A percentile compares a stretch with the other conserved stretches of the same genome.
Conservation (phyloP, 1,140 invertebrate genomes). For the Tetramorium simillimum region DNA sequence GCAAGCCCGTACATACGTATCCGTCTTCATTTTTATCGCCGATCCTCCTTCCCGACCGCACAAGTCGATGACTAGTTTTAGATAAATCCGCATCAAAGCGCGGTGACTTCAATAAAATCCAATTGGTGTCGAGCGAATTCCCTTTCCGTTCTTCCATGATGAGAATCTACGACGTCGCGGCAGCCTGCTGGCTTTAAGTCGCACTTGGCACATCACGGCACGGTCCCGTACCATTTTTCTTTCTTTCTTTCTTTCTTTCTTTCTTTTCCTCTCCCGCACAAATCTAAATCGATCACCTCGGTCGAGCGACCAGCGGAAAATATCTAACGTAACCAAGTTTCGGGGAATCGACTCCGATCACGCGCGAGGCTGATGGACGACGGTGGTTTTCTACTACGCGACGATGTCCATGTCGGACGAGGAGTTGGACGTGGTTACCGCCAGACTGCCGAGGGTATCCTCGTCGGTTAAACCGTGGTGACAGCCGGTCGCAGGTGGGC, state of each 20-base stretch:
- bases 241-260: background rate
- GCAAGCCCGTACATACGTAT: background rate
- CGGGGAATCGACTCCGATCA: background rate
- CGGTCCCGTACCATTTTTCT: background rate
- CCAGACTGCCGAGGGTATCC: constrained; percentile 82
- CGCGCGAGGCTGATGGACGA: constrained; percentile 36
- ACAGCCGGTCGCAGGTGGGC: constrained; percentile 80
- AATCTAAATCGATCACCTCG: constrained; percentile 39
- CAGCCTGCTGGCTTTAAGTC: constrained; percentile 25
- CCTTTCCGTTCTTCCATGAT: constrained; percentile 12
- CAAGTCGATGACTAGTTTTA: constrained; percentile 41
- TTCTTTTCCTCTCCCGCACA: background rate
- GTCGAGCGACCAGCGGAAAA: background rate
- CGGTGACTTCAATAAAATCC: constrained; percentile 38
- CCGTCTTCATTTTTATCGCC: constrained; percentile 25
- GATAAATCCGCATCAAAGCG: constrained; percentile 27
- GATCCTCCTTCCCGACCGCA: background rate
- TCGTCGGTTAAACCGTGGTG: constrained; percentile 83
- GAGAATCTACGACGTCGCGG: constrained; percentile 25
- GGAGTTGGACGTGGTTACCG: constrained; percentile 82
- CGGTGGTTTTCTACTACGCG: constrained; percentile 78
- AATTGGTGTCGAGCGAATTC: constrained; percentile 47
- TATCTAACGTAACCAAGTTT: background rate
- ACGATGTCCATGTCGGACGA: constrained; percentile 85
- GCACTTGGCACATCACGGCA: background rate